Percentiles rank a stretch among this genome's conserved stretches.
These are phyloP conservation scores for Magallana nippona DNA, from an alignment of 2,888 invertebrate species.

Conservation along the genomic window DNA sequence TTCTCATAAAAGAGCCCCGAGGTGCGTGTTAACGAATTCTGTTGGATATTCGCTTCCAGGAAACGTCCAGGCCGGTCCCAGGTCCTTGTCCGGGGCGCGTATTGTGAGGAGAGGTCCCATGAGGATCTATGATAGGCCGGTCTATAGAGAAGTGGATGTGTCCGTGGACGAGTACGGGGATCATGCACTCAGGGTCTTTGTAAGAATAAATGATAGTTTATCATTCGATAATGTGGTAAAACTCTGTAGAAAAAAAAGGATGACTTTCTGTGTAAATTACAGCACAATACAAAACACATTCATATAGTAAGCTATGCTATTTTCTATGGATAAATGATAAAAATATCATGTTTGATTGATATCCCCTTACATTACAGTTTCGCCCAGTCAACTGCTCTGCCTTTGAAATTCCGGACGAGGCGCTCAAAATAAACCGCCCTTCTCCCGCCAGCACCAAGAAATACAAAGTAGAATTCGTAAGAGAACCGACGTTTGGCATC, in stretches of 20 bases:
- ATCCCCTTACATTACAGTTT: background rate
- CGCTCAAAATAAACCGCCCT: conserved; percentile 42
- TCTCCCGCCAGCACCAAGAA: background rate
- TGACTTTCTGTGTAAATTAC: too few relatives aligned
- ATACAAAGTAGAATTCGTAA: conserved; percentile 44
- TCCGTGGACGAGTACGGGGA: conserved; percentile 40
- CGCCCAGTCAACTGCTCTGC: background rate
- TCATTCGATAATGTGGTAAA: too few relatives aligned
- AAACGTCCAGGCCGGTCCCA: background rate
- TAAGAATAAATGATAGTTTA: background rate
- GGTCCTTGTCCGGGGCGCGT: background rate
- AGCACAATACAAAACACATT: too few relatives aligned
- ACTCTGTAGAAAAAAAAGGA: too few relatives aligned
- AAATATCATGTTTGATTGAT: too few relatives aligned
- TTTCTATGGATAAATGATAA: too few relatives aligned
- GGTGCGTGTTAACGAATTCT: conserved; percentile 34
- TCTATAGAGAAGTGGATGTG: conserved; percentile 36
- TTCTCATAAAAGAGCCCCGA: conserved; percentile 35
- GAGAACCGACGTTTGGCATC: conserved; percentile 46
- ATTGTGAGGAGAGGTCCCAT: conserved; percentile 40
- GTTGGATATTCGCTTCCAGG: conserved; percentile 35
- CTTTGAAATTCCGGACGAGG: conserved; percentile 47
- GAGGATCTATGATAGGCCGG: conserved; percentile 34
- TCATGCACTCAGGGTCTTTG: conserved; percentile 46
- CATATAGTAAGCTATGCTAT: too few relatives aligned